These are phyloP conservation scores for Temnothorax curvispinosus DNA, from an alignment of 1,140 invertebrate genomes.

Conservation along the genomic window DNA sequence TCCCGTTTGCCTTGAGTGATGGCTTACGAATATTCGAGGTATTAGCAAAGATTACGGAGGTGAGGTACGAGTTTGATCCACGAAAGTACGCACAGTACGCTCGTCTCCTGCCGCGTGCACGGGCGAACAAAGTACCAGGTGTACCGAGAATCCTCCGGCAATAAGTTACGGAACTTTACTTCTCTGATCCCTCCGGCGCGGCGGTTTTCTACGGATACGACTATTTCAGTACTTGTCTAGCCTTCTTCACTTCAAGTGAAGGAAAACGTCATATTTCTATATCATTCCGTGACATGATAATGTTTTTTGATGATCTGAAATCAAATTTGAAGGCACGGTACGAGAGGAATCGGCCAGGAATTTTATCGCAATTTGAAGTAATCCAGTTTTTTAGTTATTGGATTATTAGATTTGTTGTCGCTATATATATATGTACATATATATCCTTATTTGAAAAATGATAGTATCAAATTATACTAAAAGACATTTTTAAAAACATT, in stretches of 20 bases:
- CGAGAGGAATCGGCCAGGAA: neutral
- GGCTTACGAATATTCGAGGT: constrained; percentile 53
- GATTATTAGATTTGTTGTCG: neutral
- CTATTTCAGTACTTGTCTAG: constrained; percentile 54
- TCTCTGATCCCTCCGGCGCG: constrained; percentile 48
- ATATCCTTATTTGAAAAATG: neutral
- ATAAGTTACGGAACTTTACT: constrained; percentile 60
- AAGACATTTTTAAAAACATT: neutral
- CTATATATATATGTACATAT: neutral
- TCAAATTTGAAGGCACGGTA: neutral
- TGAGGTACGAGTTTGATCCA: constrained; percentile 54
- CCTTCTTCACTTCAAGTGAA: constrained; percentile 33
- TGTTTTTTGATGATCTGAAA: neutral
- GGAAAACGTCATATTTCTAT: constrained; percentile 16
- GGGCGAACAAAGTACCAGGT: constrained; percentile 50
- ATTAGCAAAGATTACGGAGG: constrained; percentile 56
- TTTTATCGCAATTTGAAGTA: neutral
- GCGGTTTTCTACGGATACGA: constrained; percentile 50
- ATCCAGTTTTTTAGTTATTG: neutral
- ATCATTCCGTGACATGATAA: neutral
- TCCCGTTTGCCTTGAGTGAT: constrained; percentile 40
- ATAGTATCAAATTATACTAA: neutral
- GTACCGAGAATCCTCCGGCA: constrained; percentile 50
- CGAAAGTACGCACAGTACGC: constrained; percentile 50
- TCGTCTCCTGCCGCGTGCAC: constrained; percentile 30